Evolutionary conservation across 2,888 invertebrate species (phyloP).

Genomic region (Watsonalla cultraria): DNA sequence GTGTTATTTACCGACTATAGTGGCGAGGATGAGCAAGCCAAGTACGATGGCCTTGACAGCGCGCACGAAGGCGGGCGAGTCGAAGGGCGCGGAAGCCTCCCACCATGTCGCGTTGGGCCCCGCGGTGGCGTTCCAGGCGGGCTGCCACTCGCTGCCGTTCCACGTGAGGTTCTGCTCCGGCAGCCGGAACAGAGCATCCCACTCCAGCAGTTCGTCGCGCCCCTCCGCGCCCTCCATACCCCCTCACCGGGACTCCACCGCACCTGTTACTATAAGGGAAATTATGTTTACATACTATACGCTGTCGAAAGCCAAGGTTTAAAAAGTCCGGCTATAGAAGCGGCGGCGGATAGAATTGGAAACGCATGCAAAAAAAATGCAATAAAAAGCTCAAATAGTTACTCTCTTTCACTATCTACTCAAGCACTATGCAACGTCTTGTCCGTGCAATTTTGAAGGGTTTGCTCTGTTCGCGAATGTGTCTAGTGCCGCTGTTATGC

Average conservation of each 20-base stretch:
- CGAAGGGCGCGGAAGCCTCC: constrained; percentile 67
- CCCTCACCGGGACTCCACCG: constrained; percentile 61
- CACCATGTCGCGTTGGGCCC: constrained; percentile 59
- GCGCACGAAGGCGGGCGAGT: constrained; percentile 76
- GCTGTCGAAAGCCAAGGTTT: no score
- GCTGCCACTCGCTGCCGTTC: constrained; percentile 57
- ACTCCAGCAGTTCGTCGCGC: constrained; percentile 58
- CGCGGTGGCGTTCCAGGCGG: constrained; percentile 55
- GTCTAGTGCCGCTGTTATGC: no score
- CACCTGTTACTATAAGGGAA: constrained; percentile 34
- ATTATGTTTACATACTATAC: neutral
- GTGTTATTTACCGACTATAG: constrained; percentile 76
- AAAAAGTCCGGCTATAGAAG: no score
- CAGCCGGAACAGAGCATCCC: constrained; percentile 63
- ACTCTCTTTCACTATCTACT: no score
- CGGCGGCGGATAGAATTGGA: no score
- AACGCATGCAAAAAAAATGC: no score
- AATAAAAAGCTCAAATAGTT: no score
- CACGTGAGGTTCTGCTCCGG: constrained; percentile 54
- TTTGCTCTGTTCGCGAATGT: no score
- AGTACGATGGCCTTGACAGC: constrained; percentile 79
- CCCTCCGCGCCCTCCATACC: constrained; percentile 73
- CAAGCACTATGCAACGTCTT: no score
- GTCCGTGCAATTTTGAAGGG: no score
- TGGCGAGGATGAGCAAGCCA: constrained; percentile 80